Evolutionary conservation across 2,888 invertebrate genomes (phyloP).

Genomic region (Parnassius glacialis): DNA sequence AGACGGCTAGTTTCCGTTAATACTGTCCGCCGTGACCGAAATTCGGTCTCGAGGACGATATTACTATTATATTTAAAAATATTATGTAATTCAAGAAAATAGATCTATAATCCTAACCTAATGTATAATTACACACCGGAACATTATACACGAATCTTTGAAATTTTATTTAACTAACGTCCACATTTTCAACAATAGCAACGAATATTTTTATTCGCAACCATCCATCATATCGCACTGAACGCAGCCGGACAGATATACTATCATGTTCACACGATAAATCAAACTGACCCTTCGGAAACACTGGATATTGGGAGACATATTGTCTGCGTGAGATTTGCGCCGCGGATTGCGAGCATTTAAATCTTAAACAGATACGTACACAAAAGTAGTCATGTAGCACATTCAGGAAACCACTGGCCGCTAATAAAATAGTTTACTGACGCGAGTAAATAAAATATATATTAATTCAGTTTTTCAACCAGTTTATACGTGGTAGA

Average conservation of each 20-base stretch:
- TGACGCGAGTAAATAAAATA: too few relatives aligned
- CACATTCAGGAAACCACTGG: neutral
- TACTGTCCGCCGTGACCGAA: too few relatives aligned
- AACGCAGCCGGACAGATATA: conserved; percentile 36
- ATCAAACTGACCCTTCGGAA: conserved; percentile 51
- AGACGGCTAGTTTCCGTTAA: too few relatives aligned
- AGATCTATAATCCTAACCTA: too few relatives aligned
- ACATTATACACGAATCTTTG: neutral
- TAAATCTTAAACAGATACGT: conserved; percentile 11
- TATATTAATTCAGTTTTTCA: too few relatives aligned
- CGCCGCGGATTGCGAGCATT: conserved; percentile 17
- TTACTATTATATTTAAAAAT: too few relatives aligned
- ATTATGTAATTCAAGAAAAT: too few relatives aligned
- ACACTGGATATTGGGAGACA: conserved; percentile 45
- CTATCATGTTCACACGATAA: conserved; percentile 72
- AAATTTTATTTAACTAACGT: conserved; percentile 4
- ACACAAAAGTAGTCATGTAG: neutral
- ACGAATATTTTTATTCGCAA: conserved; percentile 7
- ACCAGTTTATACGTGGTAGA: too few relatives aligned
- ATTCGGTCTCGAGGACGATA: too few relatives aligned
- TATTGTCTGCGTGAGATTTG: conserved; percentile 34
- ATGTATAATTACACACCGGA: neutral
- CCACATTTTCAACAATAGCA: conserved; percentile 7
- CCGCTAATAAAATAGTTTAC: too few relatives aligned
- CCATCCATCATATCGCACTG: conserved; percentile 54